Percentiles rank a stretch among this genome's conserved stretches.
Evolutionary conservation across 2,888 invertebrate species (phyloP).

Genomic region (Tridacna gigas): DNA sequence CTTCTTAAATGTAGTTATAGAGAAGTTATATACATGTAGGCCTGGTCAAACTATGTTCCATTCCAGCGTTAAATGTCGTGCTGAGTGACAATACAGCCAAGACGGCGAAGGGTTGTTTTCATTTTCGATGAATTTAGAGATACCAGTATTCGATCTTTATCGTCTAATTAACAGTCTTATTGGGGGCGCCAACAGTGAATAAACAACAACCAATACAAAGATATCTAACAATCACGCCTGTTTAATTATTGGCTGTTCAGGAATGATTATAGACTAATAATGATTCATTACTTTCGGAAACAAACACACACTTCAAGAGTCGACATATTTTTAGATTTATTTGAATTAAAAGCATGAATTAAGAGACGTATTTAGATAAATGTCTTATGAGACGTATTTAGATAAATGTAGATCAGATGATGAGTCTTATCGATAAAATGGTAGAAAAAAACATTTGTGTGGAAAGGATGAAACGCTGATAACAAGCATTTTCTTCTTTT

Average conservation of each 20-base stretch:
- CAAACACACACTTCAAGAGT: not conserved
- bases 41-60: too few relatives aligned
- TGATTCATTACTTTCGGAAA: not conserved
- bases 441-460: too few relatives aligned
- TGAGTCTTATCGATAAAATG: too few relatives aligned
- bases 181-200: not conserved
- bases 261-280: constrained; percentile 2
- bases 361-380: too few relatives aligned
- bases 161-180: constrained; percentile 5
- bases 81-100: too few relatives aligned
- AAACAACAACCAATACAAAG: not conserved
- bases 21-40: too few relatives aligned
- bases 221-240: not conserved
- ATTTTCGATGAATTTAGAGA: not conserved
- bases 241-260: not conserved
- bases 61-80: too few relatives aligned
- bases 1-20: too few relatives aligned
- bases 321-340: not conserved
- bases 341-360: not conserved
- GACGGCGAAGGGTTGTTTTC: not conserved
- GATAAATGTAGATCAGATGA: too few relatives aligned
- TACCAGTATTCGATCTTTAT: constrained; percentile 2
- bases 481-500: too few relatives aligned
- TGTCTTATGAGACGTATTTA: too few relatives aligned
- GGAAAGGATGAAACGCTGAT: too few relatives aligned